Evolutionary conservation across 2,888 invertebrate genomes (phyloP).

Genomic region (Dolichopus griseipennis): DNA sequence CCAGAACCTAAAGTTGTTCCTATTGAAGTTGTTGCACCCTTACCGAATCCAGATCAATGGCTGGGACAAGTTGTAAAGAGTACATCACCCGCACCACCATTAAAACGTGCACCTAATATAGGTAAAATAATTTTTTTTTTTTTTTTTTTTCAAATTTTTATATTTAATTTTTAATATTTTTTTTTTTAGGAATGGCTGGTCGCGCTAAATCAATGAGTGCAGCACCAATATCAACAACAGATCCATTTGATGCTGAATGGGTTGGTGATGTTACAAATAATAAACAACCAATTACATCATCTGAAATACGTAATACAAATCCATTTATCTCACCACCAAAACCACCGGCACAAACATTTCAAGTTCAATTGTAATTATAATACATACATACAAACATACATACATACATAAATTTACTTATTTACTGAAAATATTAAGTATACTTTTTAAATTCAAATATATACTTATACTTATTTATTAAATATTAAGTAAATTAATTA

Average conservation of each 20-base stretch:
- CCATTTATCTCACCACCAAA: slow-evolving; percentile 45
- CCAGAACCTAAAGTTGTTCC: slow-evolving; percentile 26
- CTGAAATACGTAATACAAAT: slow-evolving; percentile 38
- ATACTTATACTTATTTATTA: no score
- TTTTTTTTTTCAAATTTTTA: neutral
- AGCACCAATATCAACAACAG: slow-evolving; percentile 38
- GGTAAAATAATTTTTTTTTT: neutral
- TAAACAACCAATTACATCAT: slow-evolving; percentile 16
- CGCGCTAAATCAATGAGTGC: slow-evolving; percentile 52
- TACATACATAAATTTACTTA: no score
- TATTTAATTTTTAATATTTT: neutral
- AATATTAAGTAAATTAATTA: neutral
- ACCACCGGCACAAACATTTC: slow-evolving; percentile 42
- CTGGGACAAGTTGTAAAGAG: slow-evolving; percentile 61
- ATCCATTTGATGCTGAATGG: slow-evolving; percentile 83
- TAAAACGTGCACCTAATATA: slow-evolving; percentile 44
- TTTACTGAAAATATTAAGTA: no score
- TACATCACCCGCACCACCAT: slow-evolving; percentile 48
- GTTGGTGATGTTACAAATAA: slow-evolving; percentile 54
- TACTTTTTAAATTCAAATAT: no score
- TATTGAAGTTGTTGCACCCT: slow-evolving; percentile 43
- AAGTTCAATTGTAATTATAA: slow-evolving; percentile 40
- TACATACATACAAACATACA: no score
- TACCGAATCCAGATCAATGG: slow-evolving; percentile 79
- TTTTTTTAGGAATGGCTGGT: slow-evolving; percentile 45